phyloP scores from a whole-genome alignment of 2,113 vertebrate species.

The Ovis aries region DNA sequence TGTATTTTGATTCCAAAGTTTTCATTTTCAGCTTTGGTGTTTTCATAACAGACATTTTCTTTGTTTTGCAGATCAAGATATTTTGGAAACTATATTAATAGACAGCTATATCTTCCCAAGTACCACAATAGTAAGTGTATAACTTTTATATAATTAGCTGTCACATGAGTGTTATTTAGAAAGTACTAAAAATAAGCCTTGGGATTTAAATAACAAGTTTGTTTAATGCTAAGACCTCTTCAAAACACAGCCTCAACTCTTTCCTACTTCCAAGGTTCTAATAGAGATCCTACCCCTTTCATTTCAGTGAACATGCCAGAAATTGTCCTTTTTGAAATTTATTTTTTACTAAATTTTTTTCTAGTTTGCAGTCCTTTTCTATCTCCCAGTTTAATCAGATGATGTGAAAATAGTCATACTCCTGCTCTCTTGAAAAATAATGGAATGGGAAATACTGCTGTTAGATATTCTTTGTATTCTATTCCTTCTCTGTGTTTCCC shows the following conservation, averaged over 20 bases:
- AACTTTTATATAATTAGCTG: slow-evolving; percentile 21
- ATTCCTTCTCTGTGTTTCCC: slow-evolving; percentile 42
- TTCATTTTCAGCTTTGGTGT: slow-evolving; percentile 29
- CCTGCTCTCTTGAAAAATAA: slow-evolving; percentile 3
- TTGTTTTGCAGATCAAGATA: slow-evolving; percentile 87
- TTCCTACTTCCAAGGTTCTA: background rate
- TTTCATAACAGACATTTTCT: slow-evolving; percentile 43
- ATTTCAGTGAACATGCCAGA: background rate
- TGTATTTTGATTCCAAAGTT: background rate
- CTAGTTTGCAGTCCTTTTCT: slow-evolving; percentile 3
- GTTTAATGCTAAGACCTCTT: background rate
- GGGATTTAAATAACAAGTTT: slow-evolving; percentile 4
- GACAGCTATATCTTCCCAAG: slow-evolving; percentile 84
- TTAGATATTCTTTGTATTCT: background rate
- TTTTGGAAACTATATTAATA: slow-evolving; percentile 91
- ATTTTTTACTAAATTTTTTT: background rate
- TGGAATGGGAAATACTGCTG: background rate
- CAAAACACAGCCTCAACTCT: background rate
- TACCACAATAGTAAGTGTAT: slow-evolving; percentile 86
- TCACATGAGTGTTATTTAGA: slow-evolving; percentile 1
- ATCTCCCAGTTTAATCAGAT: background rate
- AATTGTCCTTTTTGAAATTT: background rate
- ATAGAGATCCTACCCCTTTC: background rate
- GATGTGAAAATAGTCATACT: slow-evolving; percentile 7
- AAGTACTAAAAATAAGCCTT: slow-evolving; percentile 3